Conservation (phyloP, 2,797 vertebrate genomes). For the Hybognathus amarus region DNA sequence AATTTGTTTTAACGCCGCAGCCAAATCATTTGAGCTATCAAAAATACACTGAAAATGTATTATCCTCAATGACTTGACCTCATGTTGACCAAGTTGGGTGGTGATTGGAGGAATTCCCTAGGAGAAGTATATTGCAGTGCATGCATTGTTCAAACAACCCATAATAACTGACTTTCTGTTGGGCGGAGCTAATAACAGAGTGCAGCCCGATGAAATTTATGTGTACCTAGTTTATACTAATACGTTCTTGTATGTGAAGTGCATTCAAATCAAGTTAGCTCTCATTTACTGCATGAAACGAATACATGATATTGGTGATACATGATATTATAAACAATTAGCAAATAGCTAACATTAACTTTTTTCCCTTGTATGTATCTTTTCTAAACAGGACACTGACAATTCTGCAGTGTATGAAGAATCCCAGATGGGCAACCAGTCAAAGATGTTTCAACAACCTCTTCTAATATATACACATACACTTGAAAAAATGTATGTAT, state of each 20-base stretch:
- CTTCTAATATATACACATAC: neutral
- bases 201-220: too few relatives aligned
- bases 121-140: too few relatives aligned
- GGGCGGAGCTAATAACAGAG: too few relatives aligned
- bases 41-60: too few relatives aligned
- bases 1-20: too few relatives aligned
- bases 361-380: conserved; percentile 21
- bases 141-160: too few relatives aligned
- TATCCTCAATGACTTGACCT: too few relatives aligned
- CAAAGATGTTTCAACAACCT: conserved; percentile 62
- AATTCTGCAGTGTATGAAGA: conserved; percentile 74
- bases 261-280: neutral
- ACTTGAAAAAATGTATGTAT: neutral
- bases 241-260: neutral
- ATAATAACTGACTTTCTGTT: too few relatives aligned
- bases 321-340: neutral
- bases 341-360: neutral
- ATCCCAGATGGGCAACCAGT: conserved; percentile 64
- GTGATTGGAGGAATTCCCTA: too few relatives aligned
- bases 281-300: neutral
- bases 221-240: too few relatives aligned
- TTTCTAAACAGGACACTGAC: conserved; percentile 68
- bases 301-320: neutral
- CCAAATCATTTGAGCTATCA: too few relatives aligned
- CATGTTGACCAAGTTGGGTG: too few relatives aligned